Evolutionary conservation across 2,888 invertebrate species (phyloP), one percentile per base, ranked within the genome.

Genomic region (Cosmia trapezina): DNA sequence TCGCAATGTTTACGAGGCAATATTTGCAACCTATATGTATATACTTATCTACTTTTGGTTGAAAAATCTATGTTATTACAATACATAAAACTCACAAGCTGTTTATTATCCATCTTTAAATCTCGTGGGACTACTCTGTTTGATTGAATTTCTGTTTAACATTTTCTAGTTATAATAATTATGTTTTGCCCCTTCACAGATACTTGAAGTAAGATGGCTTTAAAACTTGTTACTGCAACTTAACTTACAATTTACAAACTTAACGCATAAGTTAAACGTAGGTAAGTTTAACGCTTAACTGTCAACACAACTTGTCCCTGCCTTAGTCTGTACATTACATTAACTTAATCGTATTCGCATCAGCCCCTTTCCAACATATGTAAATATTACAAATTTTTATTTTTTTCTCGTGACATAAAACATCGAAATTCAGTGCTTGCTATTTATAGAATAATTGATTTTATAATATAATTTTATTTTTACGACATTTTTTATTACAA

Each of bases 371-470:
- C 88, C 93, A 94, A 93, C 91, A 89, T 91, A 92, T 93, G 92
- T 95, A 94, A 93, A 94, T 94, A 94, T 93, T 94, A 91, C 94
- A 92, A 92, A 92, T 91, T 89, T 87, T 89, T 86, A 81, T 91
- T 89, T 91, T 91, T 90, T 77, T 77, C 76, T 90, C 81, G 95
- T 95, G 95, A 93, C 92, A 92, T 93, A 94, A 93, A 94, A 95
- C 94, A 95, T 95, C 93, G 92, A 95, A 95, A 93, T 94, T 95
- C 95, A 95, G 95, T 95, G 95, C 95, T 94, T 92, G 89, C 93
- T 94, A 94, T 93, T 91, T 89, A 91, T 91, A 93, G 89, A 91
- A 89, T 92, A 90, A 91, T 91, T 90, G 86, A 90, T 90, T 88
- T 88, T 88, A 88, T 85, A 81, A 86, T 87, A 84, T 80, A 80